These are phyloP conservation scores for Peribatodes rhomboidaria DNA, from an alignment of 2,888 invertebrate species.

Conservation along the genomic window DNA sequence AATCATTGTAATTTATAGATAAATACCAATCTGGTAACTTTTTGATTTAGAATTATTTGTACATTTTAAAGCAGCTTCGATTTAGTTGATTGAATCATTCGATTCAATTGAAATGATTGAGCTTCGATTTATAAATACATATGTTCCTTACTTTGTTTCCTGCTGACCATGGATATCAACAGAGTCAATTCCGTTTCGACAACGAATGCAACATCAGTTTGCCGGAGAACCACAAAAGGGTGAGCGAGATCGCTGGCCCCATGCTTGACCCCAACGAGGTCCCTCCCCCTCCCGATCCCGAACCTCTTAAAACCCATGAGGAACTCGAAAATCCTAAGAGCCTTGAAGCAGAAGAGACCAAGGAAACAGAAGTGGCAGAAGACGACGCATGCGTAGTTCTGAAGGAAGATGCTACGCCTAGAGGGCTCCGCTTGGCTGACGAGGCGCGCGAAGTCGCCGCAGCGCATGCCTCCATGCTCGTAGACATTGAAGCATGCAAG, in stretches of 20 bases:
- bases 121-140: conserved; percentile 1
- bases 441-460: conserved; percentile 83
- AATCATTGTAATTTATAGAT: no score
- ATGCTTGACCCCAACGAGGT: conserved; percentile 73
- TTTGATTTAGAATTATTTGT: no score
- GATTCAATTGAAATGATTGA: no score
- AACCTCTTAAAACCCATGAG: conserved; percentile 36
- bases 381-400: conserved; percentile 81
- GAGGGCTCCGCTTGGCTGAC: conserved; percentile 78
- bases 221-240: conserved; percentile 99
- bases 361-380: conserved; percentile 51
- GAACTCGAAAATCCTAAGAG: conserved; percentile 40
- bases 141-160: conserved; percentile 64
- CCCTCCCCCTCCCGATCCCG: conserved; percentile 53
- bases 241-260: conserved; percentile 89
- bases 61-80: no score
- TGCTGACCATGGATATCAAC: conserved; percentile 77
- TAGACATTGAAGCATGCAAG: conserved; percentile 89
- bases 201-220: conserved; percentile 99
- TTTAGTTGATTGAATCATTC: no score
- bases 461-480: conserved; percentile 84
- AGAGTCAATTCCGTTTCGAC: conserved; percentile 99
- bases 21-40: no score
- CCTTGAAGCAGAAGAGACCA: conserved; percentile 62
- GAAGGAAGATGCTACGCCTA: conserved; percentile 79